Evolutionary conservation across 2,113 vertebrate species (phyloP).

Genomic region (Carassius gibelio): DNA sequence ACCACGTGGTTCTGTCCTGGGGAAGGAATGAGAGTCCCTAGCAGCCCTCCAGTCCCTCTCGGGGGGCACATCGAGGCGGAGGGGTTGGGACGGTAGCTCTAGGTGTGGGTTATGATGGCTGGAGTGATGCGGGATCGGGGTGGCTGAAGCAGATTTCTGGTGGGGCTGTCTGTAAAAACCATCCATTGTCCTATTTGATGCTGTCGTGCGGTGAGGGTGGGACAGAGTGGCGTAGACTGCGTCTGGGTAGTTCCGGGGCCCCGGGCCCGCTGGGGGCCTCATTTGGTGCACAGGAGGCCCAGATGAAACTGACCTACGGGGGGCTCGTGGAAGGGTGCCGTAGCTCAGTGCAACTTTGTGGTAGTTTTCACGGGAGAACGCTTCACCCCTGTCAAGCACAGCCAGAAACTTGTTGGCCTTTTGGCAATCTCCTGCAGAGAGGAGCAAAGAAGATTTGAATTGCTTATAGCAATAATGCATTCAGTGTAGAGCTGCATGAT

Average conservation of each 20-base stretch:
- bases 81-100: conserved; percentile 68
- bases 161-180: conserved; percentile 55
- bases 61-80: conserved; percentile 91
- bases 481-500: not conserved
- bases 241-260: conserved; percentile 50
- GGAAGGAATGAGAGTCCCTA: conserved; percentile 46
- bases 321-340: conserved; percentile 79
- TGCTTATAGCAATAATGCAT: not conserved
- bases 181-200: not conserved
- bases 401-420: conserved; percentile 83
- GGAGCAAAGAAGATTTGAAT: not conserved
- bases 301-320: conserved; percentile 68
- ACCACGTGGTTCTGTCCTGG: conserved; percentile 14
- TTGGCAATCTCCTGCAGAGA: conserved; percentile 78
- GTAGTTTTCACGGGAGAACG: conserved; percentile 78
- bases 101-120: conserved; percentile 22
- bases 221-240: conserved; percentile 65
- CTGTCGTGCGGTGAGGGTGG: conserved; percentile 54
- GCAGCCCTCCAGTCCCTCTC: conserved; percentile 85
- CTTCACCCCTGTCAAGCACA: conserved; percentile 88
- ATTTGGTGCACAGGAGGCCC: conserved; percentile 63
- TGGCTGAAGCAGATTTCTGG: conserved; percentile 28
- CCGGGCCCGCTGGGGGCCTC: conserved; percentile 38
- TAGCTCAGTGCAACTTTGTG: conserved; percentile 82
- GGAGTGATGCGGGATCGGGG: conserved; percentile 35